Conservation (phyloP, 2,797 vertebrate species). For the Sebastes nivosus region DNA sequence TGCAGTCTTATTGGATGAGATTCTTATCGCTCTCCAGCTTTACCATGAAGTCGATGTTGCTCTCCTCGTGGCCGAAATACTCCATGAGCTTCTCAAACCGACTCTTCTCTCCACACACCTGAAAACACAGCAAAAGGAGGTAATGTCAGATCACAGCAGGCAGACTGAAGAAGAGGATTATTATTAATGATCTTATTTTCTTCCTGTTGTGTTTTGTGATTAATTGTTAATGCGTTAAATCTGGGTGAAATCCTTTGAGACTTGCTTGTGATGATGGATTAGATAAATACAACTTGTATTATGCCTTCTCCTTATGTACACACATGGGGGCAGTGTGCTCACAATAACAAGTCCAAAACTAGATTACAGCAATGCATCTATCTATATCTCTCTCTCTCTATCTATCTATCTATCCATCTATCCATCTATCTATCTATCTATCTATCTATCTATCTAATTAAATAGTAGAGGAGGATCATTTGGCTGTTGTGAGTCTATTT, state of each 20-base stretch:
- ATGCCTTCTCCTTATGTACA: background rate
- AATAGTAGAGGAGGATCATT: background rate
- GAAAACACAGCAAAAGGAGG: background rate
- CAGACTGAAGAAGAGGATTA: too few species aligned
- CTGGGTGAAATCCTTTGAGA: background rate
- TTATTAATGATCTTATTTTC: background rate
- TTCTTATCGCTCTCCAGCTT: background rate
- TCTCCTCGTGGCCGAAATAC: constrained; percentile 90
- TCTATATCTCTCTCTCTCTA: background rate
- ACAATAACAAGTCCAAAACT: background rate
- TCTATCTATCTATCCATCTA: background rate
- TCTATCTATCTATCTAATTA: background rate
- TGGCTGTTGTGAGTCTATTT: background rate
- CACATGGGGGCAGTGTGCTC: constrained; percentile 67
- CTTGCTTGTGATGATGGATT: background rate
- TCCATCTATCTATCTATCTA: background rate
- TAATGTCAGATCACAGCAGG: background rate
- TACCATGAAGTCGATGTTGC: constrained; percentile 96
- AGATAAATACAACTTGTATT: background rate
- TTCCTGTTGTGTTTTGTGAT: background rate
- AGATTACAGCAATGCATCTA: accelerated
- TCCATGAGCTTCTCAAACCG: constrained; percentile 97
- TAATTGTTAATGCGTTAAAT: background rate
- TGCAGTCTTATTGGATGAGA: background rate
- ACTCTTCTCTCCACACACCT: constrained; percentile 92